Evolutionary conservation across 1,140 invertebrate species (phyloP).

Genomic region (Gerris buenoi): DNA sequence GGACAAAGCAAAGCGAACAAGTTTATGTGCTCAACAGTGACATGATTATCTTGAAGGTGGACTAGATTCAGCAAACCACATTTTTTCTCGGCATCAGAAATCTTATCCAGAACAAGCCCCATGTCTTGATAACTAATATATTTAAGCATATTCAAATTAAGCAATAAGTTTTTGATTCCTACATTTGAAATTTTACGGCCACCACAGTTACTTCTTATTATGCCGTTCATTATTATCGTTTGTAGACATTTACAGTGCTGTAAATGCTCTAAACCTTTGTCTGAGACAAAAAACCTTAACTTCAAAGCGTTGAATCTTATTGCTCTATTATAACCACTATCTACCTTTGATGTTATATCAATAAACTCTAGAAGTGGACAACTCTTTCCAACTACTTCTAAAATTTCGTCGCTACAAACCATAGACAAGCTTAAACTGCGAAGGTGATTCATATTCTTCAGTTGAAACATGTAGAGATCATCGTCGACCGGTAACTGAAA

Average conservation of each 20-base stretch:
- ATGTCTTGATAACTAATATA: constrained; percentile 20
- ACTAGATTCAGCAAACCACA: not conserved
- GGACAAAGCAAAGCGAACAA: constrained; percentile 3
- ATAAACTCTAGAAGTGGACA: constrained; percentile 34
- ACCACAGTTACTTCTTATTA: constrained; percentile 14
- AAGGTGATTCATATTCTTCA: not conserved
- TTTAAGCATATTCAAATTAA: constrained; percentile 14
- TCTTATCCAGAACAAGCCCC: constrained; percentile 12
- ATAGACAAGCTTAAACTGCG: constrained; percentile 32
- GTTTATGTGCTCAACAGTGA: constrained; percentile 1
- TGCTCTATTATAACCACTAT: constrained; percentile 29
- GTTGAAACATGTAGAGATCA: not conserved
- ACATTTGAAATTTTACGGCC: constrained; percentile 17
- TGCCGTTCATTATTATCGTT: constrained; percentile 18
- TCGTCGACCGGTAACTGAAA: not conserved
- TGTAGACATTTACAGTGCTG: constrained; percentile 17
- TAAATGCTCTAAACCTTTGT: constrained; percentile 18
- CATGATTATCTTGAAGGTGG: constrained; percentile 8
- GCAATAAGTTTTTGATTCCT: constrained; percentile 17
- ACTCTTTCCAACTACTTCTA: constrained; percentile 32
- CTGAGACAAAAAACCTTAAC: constrained; percentile 20
- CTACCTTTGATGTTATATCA: constrained; percentile 36
- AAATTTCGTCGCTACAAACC: constrained; percentile 37
- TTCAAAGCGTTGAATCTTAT: constrained; percentile 31
- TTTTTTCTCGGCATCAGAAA: not conserved